phyloP scores from a whole-genome alignment of 2,888 invertebrate genomes.

The Listrodromus nycthemerus region DNA sequence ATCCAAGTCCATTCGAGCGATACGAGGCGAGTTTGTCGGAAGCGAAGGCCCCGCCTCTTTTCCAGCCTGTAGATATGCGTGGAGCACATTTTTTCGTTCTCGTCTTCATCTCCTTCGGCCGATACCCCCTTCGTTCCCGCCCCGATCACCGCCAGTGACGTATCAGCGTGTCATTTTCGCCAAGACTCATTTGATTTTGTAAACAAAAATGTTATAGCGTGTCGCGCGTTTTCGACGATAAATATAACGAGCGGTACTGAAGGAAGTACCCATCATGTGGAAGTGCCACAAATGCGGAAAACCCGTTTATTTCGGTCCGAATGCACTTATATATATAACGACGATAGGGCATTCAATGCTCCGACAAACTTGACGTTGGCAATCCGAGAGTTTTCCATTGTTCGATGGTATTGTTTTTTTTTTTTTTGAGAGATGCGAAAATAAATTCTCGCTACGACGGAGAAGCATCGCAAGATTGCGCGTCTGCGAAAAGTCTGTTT shows the following conservation, averaged over 20 bases:
- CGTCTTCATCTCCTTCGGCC: slow-evolving; percentile 1
- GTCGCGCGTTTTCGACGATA: slow-evolving; percentile 9
- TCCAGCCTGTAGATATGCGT: slow-evolving; percentile 11
- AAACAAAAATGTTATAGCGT: slow-evolving; percentile 69
- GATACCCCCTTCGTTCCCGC: slow-evolving; percentile 1
- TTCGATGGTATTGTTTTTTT: slow-evolving; percentile 25
- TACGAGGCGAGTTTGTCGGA: background rate
- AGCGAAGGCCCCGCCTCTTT: slow-evolving; percentile 22
- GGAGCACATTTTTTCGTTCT: slow-evolving; percentile 17
- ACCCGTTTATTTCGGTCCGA: slow-evolving; percentile 91
- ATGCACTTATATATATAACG: slow-evolving; percentile 29
- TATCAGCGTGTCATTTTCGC: slow-evolving; percentile 66
- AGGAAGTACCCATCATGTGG: slow-evolving; percentile 87
- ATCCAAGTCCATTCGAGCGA: background rate
- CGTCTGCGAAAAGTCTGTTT: slow-evolving; percentile 17
- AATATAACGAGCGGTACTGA: slow-evolving; percentile 35
- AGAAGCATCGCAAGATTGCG: background rate
- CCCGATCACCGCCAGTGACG: slow-evolving; percentile 53
- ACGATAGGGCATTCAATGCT: slow-evolving; percentile 33
- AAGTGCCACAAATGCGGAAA: slow-evolving; percentile 93
- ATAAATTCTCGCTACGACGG: background rate
- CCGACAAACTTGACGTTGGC: slow-evolving; percentile 58
- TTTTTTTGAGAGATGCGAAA: slow-evolving; percentile 2
- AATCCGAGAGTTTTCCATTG: slow-evolving; percentile 43
- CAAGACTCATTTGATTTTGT: slow-evolving; percentile 60